phyloP scores from a whole-genome alignment of 2,888 invertebrate species.

The Apotomis capreana region DNA sequence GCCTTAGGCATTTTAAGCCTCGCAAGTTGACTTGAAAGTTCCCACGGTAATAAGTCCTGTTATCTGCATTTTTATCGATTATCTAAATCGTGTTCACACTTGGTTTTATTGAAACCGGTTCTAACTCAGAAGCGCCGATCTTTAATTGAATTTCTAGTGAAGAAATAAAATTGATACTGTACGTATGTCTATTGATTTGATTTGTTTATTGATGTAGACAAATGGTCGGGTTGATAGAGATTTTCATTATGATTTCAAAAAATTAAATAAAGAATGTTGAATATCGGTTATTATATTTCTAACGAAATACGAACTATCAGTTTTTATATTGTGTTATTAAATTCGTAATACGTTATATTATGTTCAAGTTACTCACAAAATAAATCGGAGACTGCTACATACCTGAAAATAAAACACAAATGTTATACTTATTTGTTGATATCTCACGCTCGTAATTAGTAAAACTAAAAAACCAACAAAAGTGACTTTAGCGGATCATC shows the following conservation, averaged over 20 bases:
- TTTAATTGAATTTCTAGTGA: conserved; percentile 37
- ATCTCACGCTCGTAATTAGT: too few relatives aligned
- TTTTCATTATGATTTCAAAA: not conserved
- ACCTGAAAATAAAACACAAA: not conserved
- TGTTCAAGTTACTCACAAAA: not conserved
- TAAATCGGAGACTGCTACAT: not conserved
- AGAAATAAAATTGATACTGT: conserved; percentile 36
- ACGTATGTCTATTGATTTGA: conserved; percentile 32
- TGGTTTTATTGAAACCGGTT: conserved; percentile 36
- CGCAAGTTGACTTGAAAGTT: conserved; percentile 8
- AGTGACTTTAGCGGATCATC: too few relatives aligned
- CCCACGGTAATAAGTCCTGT: conserved; percentile 40
- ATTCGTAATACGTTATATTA: not conserved
- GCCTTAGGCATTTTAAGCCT: conserved; percentile 2
- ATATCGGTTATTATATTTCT: not conserved
- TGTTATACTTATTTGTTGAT: not conserved
- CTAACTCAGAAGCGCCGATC: conserved; percentile 29
- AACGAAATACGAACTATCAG: not conserved
- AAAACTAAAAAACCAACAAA: not conserved
- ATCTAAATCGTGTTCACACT: conserved; percentile 42
- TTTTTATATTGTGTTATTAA: not conserved
- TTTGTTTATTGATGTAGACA: conserved; percentile 19
- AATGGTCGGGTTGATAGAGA: conserved; percentile 6
- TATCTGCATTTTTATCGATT: conserved; percentile 39
- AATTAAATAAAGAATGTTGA: not conserved